Base-by-base conservation (phyloP, 2,113 vertebrate genomes). In the Mesoclemmys tuberculata region DNA sequence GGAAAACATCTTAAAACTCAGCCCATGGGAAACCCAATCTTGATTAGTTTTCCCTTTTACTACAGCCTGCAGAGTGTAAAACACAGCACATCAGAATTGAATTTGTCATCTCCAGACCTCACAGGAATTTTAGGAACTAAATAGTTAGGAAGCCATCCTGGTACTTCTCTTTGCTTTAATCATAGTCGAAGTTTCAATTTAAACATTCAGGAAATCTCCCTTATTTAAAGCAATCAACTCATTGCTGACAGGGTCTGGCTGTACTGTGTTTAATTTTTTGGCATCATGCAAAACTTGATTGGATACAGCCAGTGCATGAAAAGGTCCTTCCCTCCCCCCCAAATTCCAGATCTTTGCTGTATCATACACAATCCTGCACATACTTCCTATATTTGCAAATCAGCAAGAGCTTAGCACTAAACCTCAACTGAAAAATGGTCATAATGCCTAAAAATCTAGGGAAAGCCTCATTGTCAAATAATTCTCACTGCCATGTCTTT, bases 91-190 rank as follows among this genome's bases (percentile, higher is more conserved):
- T 98, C 97, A 98, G 98, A 99, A 99, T 99, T 99, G 98, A 98
- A 98, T 98, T 98, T 99, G 98, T 99, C 98, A 98, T 98, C 96
- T 98, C 97, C 96, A 98, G 98, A 98, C 98, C 98, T 98, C 98
- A 98, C 98, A 98, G 98, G 98, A 98, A 98, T 98, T 98, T 98
- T 97, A 98, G 98, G 98, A 98, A 98, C 98, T 98, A 98, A 98
- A 98, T 97, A 98, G 98, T 98, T 98, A 98, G 98, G 98, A 98
- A 98, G 98, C 94, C 97, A 98, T 98, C 98, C 97, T 98, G 97
- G 98, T 98, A 98, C 97, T 98, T 98, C 97, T 98, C 97, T 97
- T 98, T 97, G 97, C 98, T 98, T 98, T 99, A 99, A 99, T 99
- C 98, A 98, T 98, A 98, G 98, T 96, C 97, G 98, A 98, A 98